These are phyloP conservation scores for Ceuthmochares aereus DNA, from an alignment of 2,113 vertebrate species.

Conservation along the genomic window DNA sequence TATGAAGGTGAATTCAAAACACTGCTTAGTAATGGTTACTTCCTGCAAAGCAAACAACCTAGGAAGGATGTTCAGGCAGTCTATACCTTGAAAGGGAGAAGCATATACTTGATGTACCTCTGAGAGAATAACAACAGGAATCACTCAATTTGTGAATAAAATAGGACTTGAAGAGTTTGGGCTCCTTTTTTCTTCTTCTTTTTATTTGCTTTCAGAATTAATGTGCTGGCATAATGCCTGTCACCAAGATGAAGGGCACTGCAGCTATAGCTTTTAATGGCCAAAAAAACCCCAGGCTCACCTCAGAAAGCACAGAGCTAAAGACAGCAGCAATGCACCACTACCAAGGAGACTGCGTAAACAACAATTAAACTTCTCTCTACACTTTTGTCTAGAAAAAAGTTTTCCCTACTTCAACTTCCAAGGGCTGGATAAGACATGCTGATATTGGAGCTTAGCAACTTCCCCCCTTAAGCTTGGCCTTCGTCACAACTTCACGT, in stretches of 20 bases:
- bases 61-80: neutral
- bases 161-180: neutral
- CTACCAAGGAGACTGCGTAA: slow-evolving; percentile 60
- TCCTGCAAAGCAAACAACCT: neutral
- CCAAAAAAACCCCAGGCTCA: slow-evolving; percentile 35
- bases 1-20: neutral
- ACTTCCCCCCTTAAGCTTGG: neutral
- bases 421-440: slow-evolving; percentile 8
- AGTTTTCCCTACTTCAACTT: slow-evolving; percentile 17
- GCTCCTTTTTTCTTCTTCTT: neutral
- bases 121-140: neutral
- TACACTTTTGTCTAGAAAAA: neutral
- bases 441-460: neutral
- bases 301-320: slow-evolving; percentile 47
- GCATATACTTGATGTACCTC: neutral
- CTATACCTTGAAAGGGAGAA: neutral
- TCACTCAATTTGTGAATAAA: neutral
- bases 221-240: slow-evolving; percentile 51
- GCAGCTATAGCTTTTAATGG: slow-evolving; percentile 42
- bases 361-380: slow-evolving; percentile 57
- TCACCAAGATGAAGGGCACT: slow-evolving; percentile 57
- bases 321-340: slow-evolving; percentile 69
- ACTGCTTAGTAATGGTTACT: neutral
- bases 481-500: neutral
- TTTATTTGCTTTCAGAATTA: slow-evolving; percentile 34